A percentile compares a stretch with the other conserved stretches of the same genome.
phyloP scores from a whole-genome alignment of 2,113 vertebrate genomes.

The Hemichromis elongatus region DNA sequence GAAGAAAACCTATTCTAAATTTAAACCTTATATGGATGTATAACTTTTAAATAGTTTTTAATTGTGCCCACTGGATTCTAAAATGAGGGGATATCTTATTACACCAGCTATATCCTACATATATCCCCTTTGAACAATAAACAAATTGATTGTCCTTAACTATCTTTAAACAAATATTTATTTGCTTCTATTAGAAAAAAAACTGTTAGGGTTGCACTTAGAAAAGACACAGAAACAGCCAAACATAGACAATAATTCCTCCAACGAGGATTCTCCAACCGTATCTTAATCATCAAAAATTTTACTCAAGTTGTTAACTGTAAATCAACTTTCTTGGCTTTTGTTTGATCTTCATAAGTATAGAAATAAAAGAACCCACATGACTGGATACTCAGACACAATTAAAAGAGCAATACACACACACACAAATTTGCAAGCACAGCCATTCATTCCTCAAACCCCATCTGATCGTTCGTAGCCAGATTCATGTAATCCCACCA shows the following conservation, averaged over 20 bases:
- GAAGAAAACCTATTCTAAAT: background rate
- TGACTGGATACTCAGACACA: background rate
- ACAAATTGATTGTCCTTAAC: background rate
- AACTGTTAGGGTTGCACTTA: background rate
- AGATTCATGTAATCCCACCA: background rate
- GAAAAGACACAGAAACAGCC: background rate
- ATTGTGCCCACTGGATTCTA: background rate
- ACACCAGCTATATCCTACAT: background rate
- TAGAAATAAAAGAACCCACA: background rate
- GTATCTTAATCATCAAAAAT: background rate
- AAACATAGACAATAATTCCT: background rate
- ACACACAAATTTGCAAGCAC: background rate
- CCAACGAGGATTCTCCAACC: background rate
- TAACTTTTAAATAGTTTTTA: background rate
- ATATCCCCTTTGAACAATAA: background rate
- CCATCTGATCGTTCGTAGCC: background rate
- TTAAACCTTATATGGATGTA: background rate
- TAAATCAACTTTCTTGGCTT: background rate
- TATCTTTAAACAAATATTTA: background rate
- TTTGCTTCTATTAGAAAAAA: background rate
- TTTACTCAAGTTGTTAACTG: background rate
- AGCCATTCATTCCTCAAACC: background rate
- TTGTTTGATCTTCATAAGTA: background rate
- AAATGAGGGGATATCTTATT: background rate
- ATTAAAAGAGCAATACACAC: background rate